These are phyloP conservation scores for Sussaba pulchella DNA, from an alignment of 2,888 invertebrate species.

Conservation along the genomic window DNA sequence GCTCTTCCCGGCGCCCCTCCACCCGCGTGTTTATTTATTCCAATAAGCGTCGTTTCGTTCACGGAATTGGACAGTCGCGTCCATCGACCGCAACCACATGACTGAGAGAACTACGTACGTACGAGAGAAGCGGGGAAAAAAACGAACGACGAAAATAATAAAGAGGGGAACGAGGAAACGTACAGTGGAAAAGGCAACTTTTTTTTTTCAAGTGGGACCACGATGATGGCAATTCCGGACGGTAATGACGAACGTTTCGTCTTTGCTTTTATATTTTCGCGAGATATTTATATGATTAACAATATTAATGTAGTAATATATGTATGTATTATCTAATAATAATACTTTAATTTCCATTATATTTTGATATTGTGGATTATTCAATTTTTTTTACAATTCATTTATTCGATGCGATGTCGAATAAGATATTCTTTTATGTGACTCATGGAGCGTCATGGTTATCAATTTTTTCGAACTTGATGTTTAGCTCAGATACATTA, in stretches of 20 bases:
- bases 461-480: too few species aligned
- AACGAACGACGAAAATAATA: neutral
- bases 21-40: slow-evolving; percentile 53
- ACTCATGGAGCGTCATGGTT: too few species aligned
- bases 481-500: too few species aligned
- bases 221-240: slow-evolving; percentile 20
- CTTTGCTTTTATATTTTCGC: slow-evolving; percentile 39
- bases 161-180: neutral
- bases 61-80: slow-evolving; percentile 48
- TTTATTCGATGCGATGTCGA: too few species aligned
- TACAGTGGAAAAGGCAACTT: neutral
- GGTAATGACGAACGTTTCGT: slow-evolving; percentile 56
- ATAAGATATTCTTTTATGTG: too few species aligned
- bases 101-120: slow-evolving; percentile 7
- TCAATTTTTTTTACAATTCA: too few species aligned
- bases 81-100: slow-evolving; percentile 41
- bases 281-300: too few species aligned
- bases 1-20: neutral
- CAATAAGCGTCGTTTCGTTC: slow-evolving; percentile 17
- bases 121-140: neutral
- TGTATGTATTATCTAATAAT: too few species aligned
- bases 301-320: too few species aligned
- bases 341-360: too few species aligned
- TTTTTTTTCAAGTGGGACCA: neutral
- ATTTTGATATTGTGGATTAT: too few species aligned